Evolutionary conservation across 2,888 invertebrate species (phyloP).

Genomic region (Oxytorus armatus): DNA sequence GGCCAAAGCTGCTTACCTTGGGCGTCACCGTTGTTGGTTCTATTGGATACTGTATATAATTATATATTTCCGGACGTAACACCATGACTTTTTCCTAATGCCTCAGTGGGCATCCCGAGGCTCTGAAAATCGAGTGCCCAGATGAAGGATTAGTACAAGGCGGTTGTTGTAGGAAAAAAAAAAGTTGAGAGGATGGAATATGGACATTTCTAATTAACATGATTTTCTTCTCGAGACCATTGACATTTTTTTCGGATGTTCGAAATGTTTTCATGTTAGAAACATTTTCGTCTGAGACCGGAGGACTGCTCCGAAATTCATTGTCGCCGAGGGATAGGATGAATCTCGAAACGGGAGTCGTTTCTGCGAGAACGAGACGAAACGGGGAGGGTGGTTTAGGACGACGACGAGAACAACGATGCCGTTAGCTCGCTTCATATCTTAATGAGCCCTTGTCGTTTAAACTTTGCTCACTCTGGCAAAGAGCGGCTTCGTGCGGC

Average conservation of each 20-base stretch:
- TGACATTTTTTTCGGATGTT: neutral
- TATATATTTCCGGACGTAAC: no score
- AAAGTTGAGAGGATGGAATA: neutral
- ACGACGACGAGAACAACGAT: slow-evolving; percentile 62
- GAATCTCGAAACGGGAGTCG: slow-evolving; percentile 52
- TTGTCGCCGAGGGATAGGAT: slow-evolving; percentile 47
- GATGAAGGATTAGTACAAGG: no score
- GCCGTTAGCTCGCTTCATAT: slow-evolving; percentile 74
- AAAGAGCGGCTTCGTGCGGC: slow-evolving; percentile 52
- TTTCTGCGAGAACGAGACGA: slow-evolving; percentile 48
- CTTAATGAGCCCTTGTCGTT: slow-evolving; percentile 77
- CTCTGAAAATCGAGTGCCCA: no score
- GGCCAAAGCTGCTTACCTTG: no score
- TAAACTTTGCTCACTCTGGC: slow-evolving; percentile 74
- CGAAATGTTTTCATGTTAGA: slow-evolving; percentile 1
- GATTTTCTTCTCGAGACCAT: neutral
- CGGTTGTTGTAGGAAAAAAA: no score
- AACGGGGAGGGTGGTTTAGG: slow-evolving; percentile 12
- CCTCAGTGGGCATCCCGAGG: no score
- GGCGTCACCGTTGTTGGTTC: no score
- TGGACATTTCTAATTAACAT: neutral
- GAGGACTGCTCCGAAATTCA: slow-evolving; percentile 35
- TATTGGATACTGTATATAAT: no score
- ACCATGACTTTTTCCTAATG: no score
- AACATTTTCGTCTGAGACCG: neutral